Evolutionary conservation across 1,140 invertebrate species (phyloP), one percentile per base, ranked within the genome.

Genomic region (Triops longicaudatus): DNA sequence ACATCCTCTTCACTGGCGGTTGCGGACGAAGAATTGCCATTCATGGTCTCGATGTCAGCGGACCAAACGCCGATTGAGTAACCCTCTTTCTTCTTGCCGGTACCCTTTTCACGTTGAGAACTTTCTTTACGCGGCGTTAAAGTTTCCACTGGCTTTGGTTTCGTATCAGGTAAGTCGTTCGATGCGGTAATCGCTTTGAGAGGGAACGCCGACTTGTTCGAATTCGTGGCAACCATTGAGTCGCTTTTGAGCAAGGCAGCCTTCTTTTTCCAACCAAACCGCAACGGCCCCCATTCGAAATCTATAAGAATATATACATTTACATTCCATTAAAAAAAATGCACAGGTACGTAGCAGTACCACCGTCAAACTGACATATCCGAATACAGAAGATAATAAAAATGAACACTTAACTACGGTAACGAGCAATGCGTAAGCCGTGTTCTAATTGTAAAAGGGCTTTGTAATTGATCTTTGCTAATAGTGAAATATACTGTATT

Each of bases 211-310:
- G 26, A n/a, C 12, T 31, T 73, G 12, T 73, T 17, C 6, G 31
- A 4, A 7, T 26, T 12, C 26, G 76, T 26, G n/a, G 27, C 26
- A 37, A 27, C 14, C 12, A 42, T 26, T 41, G 72, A 37, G 26
- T 63, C 50, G 14, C 50, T 63, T 63, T 63, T 63, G 17, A 63
- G 50, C 22, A 63, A 63, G 5, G 50, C 50, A 6, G 72, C 63
- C 26, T 77, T 77, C 31, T 72, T 73, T 43, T 77, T 94, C 94
- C 94, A 97, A 0, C 94, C 95, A 85, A 97, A 97, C 85, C 95
- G 92, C n/a, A 97, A 85, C 1, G 92, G 86, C 0, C 90, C 88
- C 95, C 95, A 97, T 79, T 89, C 86, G 81, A 92, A 93, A 81
- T 87, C 86, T 85, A 74, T 74, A 31, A 82, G 73, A 80, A 79